Conservation (phyloP, 2,797 vertebrate species). For the Hephaestus fuliginosus region DNA sequence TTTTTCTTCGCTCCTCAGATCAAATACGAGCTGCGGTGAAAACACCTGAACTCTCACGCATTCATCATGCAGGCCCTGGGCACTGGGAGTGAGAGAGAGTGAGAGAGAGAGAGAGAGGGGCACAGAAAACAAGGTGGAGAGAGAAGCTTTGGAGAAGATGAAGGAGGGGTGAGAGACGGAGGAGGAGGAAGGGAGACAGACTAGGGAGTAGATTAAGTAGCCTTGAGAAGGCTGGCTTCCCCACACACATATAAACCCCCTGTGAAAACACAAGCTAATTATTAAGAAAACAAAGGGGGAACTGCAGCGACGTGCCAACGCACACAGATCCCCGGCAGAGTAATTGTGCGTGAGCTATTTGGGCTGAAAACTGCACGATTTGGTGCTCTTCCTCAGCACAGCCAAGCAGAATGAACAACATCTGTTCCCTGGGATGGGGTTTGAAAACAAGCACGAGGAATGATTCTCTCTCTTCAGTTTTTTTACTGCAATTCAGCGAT, state of each 20-base stretch:
- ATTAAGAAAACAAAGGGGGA: constrained; percentile 92
- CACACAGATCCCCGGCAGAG: constrained; percentile 90
- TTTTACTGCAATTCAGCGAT: constrained; percentile 52
- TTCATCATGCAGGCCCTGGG: constrained; percentile 25
- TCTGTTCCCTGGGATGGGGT: constrained; percentile 82
- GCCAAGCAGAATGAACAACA: constrained; percentile 91
- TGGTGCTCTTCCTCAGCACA: constrained; percentile 87
- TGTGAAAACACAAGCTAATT: constrained; percentile 89
- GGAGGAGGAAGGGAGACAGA: constrained; percentile 45
- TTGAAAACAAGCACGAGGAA: constrained; percentile 77
- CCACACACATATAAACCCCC: constrained; percentile 64
- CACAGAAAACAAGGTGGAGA: constrained; percentile 17
- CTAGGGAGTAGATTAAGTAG: constrained; percentile 75
- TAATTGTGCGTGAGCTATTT: constrained; percentile 91
- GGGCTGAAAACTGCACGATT: constrained; percentile 89
- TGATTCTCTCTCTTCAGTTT: constrained; percentile 38
- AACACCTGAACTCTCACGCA: constrained; percentile 44
- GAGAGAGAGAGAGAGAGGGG: no score
- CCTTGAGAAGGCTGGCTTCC: constrained; percentile 71
- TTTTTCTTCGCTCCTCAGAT: constrained; percentile 37
- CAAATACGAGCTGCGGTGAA: constrained; percentile 31
- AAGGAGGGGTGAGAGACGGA: constrained; percentile 36
- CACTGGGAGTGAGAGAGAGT: constrained; percentile 4
- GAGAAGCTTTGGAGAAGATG: constrained; percentile 32
- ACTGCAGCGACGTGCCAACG: constrained; percentile 86